Evolutionary conservation across 2,888 invertebrate genomes (phyloP), one percentile per base, ranked within the genome.

Genomic region (Lapara coniferarum): DNA sequence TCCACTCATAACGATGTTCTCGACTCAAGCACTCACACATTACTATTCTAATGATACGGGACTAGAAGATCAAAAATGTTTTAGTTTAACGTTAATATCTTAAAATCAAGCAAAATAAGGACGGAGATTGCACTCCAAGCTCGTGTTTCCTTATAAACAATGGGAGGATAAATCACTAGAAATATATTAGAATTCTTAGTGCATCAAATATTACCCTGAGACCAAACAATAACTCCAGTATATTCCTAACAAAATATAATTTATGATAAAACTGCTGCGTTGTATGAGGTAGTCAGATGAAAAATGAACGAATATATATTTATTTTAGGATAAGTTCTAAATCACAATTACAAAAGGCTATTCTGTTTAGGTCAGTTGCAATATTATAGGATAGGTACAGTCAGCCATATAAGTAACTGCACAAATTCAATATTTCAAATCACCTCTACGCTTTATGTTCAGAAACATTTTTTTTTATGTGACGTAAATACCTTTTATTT

Each of bases 41-140:
- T 79, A 74, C 74, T 79, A 77, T 72, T 70, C 74, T 88, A 86
- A 81, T 73, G 82, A 78, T 86, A 87, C 71, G 79, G 83, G 92
- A 92, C 92, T 92, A 92, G 92, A 92, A 88, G 85, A 83, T 86
- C 83, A 85, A 83, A 83, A 80, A 79, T 77, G 77, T 78, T 74
- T 74, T 76, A 74, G 73, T 77, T 68, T 72, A 57, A 66, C 68
- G 70, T 73, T 71, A 73, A 37, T 58, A 66, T 57, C 49, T 51
- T 58, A 69, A 30, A 51, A 68, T 70, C 71, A 74, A 77, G 87
- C 86, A 87, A 89, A 83, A 76, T 78, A 88, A 84, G 86, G 87
- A 88, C 85, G 86, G 86, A 86, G 85, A 72, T 56, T 70, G 59
- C 70, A 81, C 84, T 85, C 82, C 83, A 89, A 90, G 90, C 88